These are phyloP conservation scores for Platycheirus albimanus DNA, from an alignment of 2,888 invertebrate genomes.

Conservation along the genomic window DNA sequence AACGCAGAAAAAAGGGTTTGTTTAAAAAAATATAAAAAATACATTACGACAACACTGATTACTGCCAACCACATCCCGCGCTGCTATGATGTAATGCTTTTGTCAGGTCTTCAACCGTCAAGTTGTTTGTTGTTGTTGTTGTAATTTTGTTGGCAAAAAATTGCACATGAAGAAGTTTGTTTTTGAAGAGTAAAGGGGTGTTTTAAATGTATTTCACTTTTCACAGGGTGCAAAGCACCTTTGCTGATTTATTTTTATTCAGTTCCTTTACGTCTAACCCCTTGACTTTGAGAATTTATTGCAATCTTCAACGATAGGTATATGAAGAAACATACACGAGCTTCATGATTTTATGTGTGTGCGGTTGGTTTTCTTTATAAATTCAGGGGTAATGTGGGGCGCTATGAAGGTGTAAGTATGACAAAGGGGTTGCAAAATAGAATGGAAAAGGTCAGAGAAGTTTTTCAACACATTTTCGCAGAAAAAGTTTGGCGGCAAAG, in stretches of 20 bases:
- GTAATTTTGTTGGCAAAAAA: constrained; percentile 38
- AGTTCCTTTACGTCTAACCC: constrained; percentile 2
- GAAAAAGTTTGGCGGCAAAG: constrained; percentile 14
- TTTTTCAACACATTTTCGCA: constrained; percentile 55
- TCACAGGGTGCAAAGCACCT: constrained; percentile 59
- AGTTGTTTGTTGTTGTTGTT: constrained; percentile 15
- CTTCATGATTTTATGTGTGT: constrained; percentile 64
- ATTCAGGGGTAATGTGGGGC: background rate
- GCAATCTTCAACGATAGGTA: constrained; percentile 23
- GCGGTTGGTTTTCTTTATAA: constrained; percentile 12
- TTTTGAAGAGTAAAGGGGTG: constrained; percentile 10
- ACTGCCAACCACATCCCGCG: constrained; percentile 10
- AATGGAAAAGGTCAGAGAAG: constrained; percentile 48
- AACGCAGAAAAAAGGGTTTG: constrained; percentile 33
- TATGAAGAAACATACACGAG: constrained; percentile 54
- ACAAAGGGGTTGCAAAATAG: constrained; percentile 3
- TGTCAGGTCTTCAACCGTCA: constrained; percentile 55
- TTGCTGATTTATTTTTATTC: constrained; percentile 15
- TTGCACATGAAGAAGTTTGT: constrained; percentile 10
- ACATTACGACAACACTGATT: constrained; percentile 47
- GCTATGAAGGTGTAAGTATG: background rate
- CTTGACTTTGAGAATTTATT: constrained; percentile 67
- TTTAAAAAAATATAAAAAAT: constrained; percentile 11
- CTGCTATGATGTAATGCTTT: constrained; percentile 68
- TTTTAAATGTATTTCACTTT: constrained; percentile 19